Evolutionary conservation across 2,888 invertebrate species (phyloP).

Genomic region (Orthosia cruda): DNA sequence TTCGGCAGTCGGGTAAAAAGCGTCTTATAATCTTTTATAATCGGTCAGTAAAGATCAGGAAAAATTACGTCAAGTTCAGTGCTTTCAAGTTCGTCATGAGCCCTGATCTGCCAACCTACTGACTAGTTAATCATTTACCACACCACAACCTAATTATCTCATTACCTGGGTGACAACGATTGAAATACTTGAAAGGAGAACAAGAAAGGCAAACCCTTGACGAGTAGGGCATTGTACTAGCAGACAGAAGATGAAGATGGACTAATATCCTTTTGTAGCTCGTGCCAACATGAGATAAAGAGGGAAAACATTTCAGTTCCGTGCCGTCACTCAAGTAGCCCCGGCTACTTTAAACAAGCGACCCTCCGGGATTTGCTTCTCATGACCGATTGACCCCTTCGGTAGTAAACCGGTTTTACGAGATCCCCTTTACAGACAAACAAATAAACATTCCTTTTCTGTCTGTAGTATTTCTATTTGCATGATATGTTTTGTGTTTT

Average conservation of each 20-base stretch:
- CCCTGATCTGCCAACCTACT: background rate
- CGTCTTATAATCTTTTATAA: too few relatives aligned
- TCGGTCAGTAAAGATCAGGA: too few relatives aligned
- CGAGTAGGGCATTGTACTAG: too few relatives aligned
- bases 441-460: slow-evolving; percentile 55
- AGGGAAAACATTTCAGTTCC: background rate
- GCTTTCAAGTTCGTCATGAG: background rate
- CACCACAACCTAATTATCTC: background rate
- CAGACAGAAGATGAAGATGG: too few relatives aligned
- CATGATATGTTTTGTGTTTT: slow-evolving; percentile 21
- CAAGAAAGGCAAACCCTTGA: too few relatives aligned
- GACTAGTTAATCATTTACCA: background rate
- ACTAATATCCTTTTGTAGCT: background rate
- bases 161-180: too few relatives aligned
- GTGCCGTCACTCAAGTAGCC: slow-evolving; percentile 10
- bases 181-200: too few relatives aligned
- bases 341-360: slow-evolving; percentile 41
- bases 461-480: slow-evolving; percentile 40
- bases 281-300: background rate
- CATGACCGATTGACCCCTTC: slow-evolving; percentile 63
- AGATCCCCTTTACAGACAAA: slow-evolving; percentile 48
- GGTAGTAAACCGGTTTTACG: slow-evolving; percentile 62
- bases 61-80: background rate
- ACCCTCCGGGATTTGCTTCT: slow-evolving; percentile 52
- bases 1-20: too few relatives aligned